Base-by-base conservation (phyloP, 1,140 invertebrate species). In the Drosophila chauvacae region DNA sequence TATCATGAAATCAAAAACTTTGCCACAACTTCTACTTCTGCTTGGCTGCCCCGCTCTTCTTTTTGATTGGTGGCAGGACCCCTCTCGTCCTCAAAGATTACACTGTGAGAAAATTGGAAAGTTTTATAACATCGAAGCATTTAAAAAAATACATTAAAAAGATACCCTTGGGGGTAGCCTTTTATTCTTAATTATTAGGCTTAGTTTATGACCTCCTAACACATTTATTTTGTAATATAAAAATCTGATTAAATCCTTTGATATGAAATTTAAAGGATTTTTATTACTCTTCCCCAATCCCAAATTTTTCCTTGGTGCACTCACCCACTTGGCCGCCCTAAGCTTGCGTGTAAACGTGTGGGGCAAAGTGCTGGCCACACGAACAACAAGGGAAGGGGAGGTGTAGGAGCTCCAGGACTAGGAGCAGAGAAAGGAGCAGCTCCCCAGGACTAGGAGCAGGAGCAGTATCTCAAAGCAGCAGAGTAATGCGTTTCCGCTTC, bases 1-100 rank as follows among this genome's bases (percentile, higher is more conserved):
- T 87, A 87, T 87, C 84, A 87, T 87, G 84, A 87, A 88, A 87
- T 87, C 84, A 87, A 87, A 87, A 87, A 87, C 84, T 87, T 87
- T 87, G 72, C 69, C 81, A 71, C 84, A 83, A 87, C 83, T 87
- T 87, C 76, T 77, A 58, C 79, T 60, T 51, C 51, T 57, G 51
- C 62, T 70, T 77, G 74, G 47, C 56, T 76, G 72, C 23, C 56
- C 30, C 33, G 33, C 35, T 55, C 57, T 68, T 71, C 61, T 61
- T 62, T 81, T 87, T 83, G 80, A 80, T 87, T 85, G 82, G 76
- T 68, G 68, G 60, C 55, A 59, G 18, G 44, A 30, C 53, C 45
- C 28, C 66, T 23, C 11, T 45, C 23, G 33, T 60, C 28, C 61
- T 9, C 55, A 30, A 42, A 18, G 13, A 16, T 5, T 4, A 20